Evolutionary conservation across 1,140 invertebrate species (phyloP).

Genomic region (Heterodera schachtii): DNA sequence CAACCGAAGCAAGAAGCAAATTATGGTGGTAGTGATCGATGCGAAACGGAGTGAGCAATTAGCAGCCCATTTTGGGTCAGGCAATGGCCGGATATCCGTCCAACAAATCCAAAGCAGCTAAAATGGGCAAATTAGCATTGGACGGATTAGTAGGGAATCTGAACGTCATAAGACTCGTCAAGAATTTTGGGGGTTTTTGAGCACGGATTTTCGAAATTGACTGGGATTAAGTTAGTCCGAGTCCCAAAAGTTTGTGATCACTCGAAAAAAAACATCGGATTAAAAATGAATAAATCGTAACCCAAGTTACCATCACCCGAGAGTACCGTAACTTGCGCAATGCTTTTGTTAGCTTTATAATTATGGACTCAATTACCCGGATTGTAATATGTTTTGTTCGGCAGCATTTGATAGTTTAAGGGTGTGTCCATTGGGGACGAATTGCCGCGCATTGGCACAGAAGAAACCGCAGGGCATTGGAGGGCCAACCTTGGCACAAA

Average conservation of each 20-base stretch:
- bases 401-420: background rate
- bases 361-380: background rate
- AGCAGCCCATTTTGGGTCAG: background rate
- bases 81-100: slow-evolving; percentile 44
- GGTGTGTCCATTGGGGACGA: background rate
- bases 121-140: background rate
- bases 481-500: slow-evolving; percentile 66
- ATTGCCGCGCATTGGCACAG: background rate
- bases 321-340: background rate
- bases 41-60: too few relatives aligned
- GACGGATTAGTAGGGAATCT: slow-evolving; percentile 4
- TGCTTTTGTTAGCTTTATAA: background rate
- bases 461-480: slow-evolving; percentile 56
- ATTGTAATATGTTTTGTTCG: background rate
- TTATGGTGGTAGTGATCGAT: too few relatives aligned
- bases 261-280: too few relatives aligned
- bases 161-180: too few relatives aligned
- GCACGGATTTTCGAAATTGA: too few relatives aligned
- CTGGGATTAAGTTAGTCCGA: too few relatives aligned
- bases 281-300: too few relatives aligned
- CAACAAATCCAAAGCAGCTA: slow-evolving; percentile 41
- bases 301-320: background rate
- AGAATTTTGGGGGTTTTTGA: too few relatives aligned
- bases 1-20: too few relatives aligned
- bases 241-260: too few relatives aligned